Percentiles rank a stretch among this genome's conserved stretches.
phyloP scores from a whole-genome alignment of 1,140 invertebrate genomes.

The Trichonephila clavata region DNA sequence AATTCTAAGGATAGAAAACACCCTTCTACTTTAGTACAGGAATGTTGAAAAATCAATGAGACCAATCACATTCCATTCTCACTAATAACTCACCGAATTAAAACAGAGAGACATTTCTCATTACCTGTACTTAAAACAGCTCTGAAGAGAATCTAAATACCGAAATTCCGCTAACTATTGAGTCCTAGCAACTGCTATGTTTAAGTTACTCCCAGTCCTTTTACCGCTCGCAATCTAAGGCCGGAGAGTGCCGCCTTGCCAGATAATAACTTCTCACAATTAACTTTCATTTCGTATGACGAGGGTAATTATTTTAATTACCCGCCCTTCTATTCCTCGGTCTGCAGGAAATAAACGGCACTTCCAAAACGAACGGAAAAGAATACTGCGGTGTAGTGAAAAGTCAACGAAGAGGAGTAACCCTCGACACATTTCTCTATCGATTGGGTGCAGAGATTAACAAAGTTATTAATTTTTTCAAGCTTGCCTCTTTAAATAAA shows the following conservation, averaged over 20 bases:
- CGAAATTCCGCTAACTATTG: too few relatives aligned
- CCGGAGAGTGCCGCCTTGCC: background rate
- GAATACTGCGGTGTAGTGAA: background rate
- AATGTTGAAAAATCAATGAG: too few relatives aligned
- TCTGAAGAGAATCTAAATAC: too few relatives aligned
- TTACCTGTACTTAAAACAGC: too few relatives aligned
- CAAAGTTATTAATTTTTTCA: background rate
- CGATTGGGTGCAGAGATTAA: background rate
- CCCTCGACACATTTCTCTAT: background rate
- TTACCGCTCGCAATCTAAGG: background rate
- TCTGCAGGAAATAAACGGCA: background rate
- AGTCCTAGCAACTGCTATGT: too few relatives aligned
- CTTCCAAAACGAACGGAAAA: background rate
- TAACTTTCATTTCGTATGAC: background rate
- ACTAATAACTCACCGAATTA: too few relatives aligned
- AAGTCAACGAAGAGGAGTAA: background rate
- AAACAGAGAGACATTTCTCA: too few relatives aligned
- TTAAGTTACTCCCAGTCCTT: background rate
- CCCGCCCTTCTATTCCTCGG: background rate
- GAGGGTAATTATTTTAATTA: constrained; percentile 17
- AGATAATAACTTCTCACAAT: background rate
- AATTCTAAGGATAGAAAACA: too few relatives aligned
- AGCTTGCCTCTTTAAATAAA: background rate
- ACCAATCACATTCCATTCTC: too few relatives aligned
- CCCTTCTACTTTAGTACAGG: too few relatives aligned